These are phyloP conservation scores for Camponotus vicinus DNA, from an alignment of 1,140 invertebrate genomes.

Conservation along the genomic window DNA sequence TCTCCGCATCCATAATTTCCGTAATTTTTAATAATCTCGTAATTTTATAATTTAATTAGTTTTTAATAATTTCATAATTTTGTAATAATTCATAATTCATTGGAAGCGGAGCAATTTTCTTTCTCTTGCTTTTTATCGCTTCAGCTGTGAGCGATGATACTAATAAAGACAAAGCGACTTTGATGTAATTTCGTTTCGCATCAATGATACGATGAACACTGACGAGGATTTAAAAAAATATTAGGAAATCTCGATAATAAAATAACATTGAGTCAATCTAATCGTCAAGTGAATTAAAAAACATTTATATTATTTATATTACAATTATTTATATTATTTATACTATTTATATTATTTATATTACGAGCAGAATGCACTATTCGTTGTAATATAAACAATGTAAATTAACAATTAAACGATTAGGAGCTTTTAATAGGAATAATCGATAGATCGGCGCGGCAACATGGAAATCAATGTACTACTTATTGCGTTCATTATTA, in stretches of 20 bases:
- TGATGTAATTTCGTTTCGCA: constrained; percentile 61
- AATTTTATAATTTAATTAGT: too few species aligned
- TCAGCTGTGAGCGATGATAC: neutral
- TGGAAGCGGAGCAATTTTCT: too few species aligned
- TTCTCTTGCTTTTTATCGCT: constrained; percentile 30
- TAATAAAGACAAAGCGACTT: constrained; percentile 39
- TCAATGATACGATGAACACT: neutral
- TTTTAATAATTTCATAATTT: too few species aligned
- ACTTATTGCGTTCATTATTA: constrained; percentile 2
- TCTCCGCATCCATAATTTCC: neutral
- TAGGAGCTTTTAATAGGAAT: neutral
- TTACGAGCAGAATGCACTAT: too few species aligned
- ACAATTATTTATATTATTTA: too few species aligned
- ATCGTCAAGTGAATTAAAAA: neutral
- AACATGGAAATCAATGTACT: constrained; percentile 3
- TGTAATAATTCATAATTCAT: too few species aligned
- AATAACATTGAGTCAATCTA: neutral
- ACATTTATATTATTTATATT: neutral
- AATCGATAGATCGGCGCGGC: constrained; percentile 8
- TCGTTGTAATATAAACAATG: neutral
- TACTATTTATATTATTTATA: too few species aligned
- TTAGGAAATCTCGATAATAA: neutral
- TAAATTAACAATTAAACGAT: constrained; percentile 41
- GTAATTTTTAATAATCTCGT: too few species aligned
- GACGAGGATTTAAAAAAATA: neutral